phyloP scores from a whole-genome alignment of 2,113 vertebrate species.

The Tricholaema leucomelas region DNA sequence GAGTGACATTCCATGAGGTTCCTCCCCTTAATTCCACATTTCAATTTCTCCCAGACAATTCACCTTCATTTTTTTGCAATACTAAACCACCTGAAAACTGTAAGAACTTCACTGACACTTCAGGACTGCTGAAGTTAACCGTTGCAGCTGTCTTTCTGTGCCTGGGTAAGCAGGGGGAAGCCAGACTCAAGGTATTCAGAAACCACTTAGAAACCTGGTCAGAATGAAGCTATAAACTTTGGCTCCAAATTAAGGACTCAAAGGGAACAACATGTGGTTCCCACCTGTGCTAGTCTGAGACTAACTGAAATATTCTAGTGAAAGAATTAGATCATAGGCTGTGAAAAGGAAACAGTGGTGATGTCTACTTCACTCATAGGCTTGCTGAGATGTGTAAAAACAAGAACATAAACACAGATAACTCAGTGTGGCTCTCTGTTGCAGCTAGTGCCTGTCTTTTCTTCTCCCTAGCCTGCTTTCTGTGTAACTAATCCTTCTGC shows the following conservation, averaged over 20 bases:
- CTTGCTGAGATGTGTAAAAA: too few relatives aligned
- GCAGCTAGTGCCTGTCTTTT: too few relatives aligned
- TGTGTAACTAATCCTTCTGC: too few relatives aligned
- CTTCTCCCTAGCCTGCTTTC: too few relatives aligned
- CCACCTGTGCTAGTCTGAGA: too few relatives aligned
- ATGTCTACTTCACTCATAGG: too few relatives aligned
- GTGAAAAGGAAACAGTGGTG: too few relatives aligned
- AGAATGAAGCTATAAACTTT: not conserved
- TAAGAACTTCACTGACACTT: not conserved
- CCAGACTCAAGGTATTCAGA: not conserved
- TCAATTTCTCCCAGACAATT: not conserved
- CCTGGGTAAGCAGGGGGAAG: not conserved
- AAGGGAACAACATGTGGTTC: not conserved
- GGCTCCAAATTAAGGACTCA: not conserved
- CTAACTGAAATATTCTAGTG: too few relatives aligned
- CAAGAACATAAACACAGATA: too few relatives aligned
- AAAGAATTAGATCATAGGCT: too few relatives aligned
- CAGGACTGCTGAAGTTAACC: not conserved
- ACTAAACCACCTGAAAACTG: not conserved
- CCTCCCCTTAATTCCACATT: not conserved
- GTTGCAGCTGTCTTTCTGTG: not conserved
- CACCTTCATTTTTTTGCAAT: not conserved
- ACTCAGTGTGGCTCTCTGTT: too few relatives aligned
- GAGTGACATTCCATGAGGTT: not conserved
- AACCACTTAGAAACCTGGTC: not conserved